Base-by-base conservation (phyloP, 1,140 invertebrate species). In the Amyelois transitella region DNA sequence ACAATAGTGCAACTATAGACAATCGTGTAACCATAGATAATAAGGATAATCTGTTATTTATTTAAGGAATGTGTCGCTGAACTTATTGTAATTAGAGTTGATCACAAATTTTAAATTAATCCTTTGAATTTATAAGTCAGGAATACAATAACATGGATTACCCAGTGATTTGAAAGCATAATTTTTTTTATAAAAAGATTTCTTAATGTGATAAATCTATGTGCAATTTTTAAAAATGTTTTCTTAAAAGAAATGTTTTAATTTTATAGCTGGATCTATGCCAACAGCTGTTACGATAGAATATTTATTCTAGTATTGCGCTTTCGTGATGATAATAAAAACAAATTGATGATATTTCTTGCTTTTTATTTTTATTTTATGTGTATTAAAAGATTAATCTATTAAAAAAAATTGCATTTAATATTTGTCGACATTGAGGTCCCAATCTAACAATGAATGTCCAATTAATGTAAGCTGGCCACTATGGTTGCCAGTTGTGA, bases 311-410 rank as follows among this genome's bases (percentile, higher is more conserved):
- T 43, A 32, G 43, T 55, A 43, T 25, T 50, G 44, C 59, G 43
- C 55, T 55, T 55, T n/a, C n/a, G 32, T 55, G 58, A 25, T 51
- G 49, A 21, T 47, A 50, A 51, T 53, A 50, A 62, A 55, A 51
- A n/a, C 20, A 14, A 48, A 53, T 21, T 21, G 18, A 14, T 2
- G 32, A 14, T 38, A 24, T 14, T 38, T 2, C 17, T 14, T 14
- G 32, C 17, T 14, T 38, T 14, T 38, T 38, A 38, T 38, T 38
- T n/a, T n/a, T 38, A 38, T 1, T 38, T 14, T 14, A 6, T 38
- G n/a, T 1, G n/a, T 38, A 38, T 14, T 5, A 24, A 3, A 5
- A 24, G 22, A 24, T 8, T 24, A 5, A 3, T 24, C 22, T n/a
- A n/a, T n/a, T n/a, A n/a, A n/a, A n/a, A n/a, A n/a, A n/a, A n/a